Evolutionary conservation across 2,888 invertebrate genomes (phyloP), one percentile per base, ranked within the genome.

Genomic region (Eupithecia insigniata): DNA sequence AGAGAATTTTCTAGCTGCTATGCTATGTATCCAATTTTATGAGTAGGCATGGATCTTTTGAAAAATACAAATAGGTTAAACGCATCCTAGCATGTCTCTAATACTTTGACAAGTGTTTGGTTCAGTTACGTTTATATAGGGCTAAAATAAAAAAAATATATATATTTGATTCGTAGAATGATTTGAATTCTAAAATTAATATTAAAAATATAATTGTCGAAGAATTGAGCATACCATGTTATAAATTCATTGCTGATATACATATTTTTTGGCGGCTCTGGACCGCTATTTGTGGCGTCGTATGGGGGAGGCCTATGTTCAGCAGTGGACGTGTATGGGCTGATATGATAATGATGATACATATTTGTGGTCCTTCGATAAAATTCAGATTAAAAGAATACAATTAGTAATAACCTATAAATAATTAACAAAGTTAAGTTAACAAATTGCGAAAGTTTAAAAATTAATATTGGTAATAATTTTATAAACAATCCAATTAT

Each of bases 401-500:
- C 64, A 68, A 67, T 68, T n/a, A n/a, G n/a, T n/a, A n/a, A n/a
- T n/a, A n/a, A n/a, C n/a, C n/a, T n/a, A n/a, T n/a, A n/a, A n/a
- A n/a, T n/a, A n/a, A n/a, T n/a, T n/a, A n/a, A n/a, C n/a, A n/a
- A n/a, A n/a, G n/a, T n/a, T n/a, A n/a, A n/a, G n/a, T n/a, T n/a
- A n/a, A n/a, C n/a, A n/a, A n/a, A n/a, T n/a, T n/a, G n/a, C n/a
- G n/a, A n/a, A n/a, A n/a, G n/a, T n/a, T n/a, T n/a, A n/a, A n/a
- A n/a, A n/a, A n/a, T n/a, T n/a, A n/a, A n/a, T n/a, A n/a, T 34
- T 71, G 65, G 2, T 62, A 39, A 26, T 51, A 67, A 26, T 55
- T 22, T 55, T 26, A 67, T 43, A 58, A 71, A 71, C 71, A 71
- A 71, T 65, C 68, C 71, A 32, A 51, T 61, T 66, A 36, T 30